Evolutionary conservation across 2,113 vertebrate species (phyloP).

Genomic region (Grantiella picta): DNA sequence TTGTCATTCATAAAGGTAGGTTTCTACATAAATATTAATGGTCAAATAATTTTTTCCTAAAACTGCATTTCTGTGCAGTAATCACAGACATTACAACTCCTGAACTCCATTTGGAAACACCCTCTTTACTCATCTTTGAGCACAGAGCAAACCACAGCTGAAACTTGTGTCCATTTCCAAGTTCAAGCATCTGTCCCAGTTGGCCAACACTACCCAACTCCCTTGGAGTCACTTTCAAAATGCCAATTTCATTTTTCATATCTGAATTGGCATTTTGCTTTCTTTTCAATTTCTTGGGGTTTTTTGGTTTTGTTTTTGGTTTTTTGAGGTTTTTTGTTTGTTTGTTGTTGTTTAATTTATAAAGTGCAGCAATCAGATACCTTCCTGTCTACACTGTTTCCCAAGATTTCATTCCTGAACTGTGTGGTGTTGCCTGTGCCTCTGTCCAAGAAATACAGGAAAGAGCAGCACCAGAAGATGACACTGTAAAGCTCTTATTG

Average conservation of each 20-base stretch:
- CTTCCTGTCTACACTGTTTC: neutral
- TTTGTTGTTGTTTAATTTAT: neutral
- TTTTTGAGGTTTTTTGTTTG: too few species aligned
- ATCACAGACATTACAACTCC: neutral
- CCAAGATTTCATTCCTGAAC: neutral
- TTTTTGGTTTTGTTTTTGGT: neutral
- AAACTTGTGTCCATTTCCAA: neutral
- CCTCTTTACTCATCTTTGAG: neutral
- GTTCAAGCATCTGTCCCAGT: neutral
- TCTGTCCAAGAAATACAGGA: neutral
- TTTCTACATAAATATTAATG: neutral
- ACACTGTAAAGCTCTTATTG: neutral
- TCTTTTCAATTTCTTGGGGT: too few species aligned
- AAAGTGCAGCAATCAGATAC: neutral
- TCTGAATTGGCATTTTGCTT: neutral
- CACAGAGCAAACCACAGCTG: neutral
- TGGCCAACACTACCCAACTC: neutral
- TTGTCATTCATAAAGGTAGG: neutral
- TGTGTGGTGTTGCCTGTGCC: neutral
- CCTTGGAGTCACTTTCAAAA: rapidly evolving
- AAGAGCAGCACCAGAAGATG: neutral
- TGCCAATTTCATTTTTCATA: neutral
- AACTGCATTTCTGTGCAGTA: neutral
- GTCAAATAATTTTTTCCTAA: neutral
- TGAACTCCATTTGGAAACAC: neutral